These are phyloP conservation scores for Strix uralensis DNA, from an alignment of 2,113 vertebrate genomes.

Conservation along the genomic window DNA sequence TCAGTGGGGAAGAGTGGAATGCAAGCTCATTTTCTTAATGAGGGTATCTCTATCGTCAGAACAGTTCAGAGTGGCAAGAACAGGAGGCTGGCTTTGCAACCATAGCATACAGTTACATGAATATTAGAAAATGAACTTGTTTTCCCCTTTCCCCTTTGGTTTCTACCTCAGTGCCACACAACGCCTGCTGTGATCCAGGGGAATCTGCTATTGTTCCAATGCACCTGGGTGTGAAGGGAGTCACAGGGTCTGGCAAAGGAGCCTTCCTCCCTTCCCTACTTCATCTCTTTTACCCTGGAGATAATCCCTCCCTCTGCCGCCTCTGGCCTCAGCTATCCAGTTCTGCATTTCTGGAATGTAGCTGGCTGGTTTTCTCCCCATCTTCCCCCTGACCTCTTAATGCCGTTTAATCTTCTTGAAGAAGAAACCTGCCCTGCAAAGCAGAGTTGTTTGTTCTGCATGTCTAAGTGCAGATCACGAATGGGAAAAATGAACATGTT, in stretches of 20 bases:
- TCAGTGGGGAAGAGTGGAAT: neutral
- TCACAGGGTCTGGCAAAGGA: conserved; percentile 38
- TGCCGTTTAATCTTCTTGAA: conserved; percentile 52
- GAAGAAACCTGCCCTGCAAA: conserved; percentile 9
- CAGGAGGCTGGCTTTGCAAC: neutral
- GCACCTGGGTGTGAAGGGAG: conserved; percentile 58
- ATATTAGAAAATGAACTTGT: conserved; percentile 42
- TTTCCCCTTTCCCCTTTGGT: conserved; percentile 60
- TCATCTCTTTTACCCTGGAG: neutral
- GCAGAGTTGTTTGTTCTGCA: neutral
- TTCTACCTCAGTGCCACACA: conserved; percentile 37
- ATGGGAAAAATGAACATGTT: neutral
- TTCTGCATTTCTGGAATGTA: conserved; percentile 48
- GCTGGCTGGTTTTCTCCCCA: conserved; percentile 32
- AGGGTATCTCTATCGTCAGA: neutral
- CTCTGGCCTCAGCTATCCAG: neutral
- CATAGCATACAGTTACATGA: neutral
- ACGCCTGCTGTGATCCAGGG: conserved; percentile 11
- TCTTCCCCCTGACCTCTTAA: conserved; percentile 60
- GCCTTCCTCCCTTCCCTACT: conserved; percentile 22
- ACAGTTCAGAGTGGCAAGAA: neutral
- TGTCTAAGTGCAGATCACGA: neutral
- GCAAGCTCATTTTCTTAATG: neutral
- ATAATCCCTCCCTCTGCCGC: conserved; percentile 47
- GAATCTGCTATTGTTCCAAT: conserved; percentile 39